Base-by-base conservation (phyloP, 2,113 vertebrate species). In the Nothocercus julius region DNA sequence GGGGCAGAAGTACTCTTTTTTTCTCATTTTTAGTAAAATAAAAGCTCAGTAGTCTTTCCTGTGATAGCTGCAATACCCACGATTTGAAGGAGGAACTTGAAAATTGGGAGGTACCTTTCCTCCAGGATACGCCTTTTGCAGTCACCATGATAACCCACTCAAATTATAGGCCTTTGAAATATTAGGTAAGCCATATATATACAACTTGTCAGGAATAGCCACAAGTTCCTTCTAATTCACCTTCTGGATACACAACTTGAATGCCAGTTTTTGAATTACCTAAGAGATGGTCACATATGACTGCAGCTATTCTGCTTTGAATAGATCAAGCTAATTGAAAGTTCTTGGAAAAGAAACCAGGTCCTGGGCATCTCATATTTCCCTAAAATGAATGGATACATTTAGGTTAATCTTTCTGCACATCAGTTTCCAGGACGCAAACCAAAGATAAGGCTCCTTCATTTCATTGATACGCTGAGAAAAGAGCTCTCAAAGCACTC, bases 281-380 rank as follows among this genome's bases (percentile, higher is more conserved):
- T 77, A 59, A 69, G 61, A 22, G 34, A 64, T 78, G 45, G 45
- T 90, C 79, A 83, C n/a, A 77, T 77, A 67, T 22, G 59, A 77
- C 56, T 77, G 32, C 54, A 83, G 56, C 40, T 59, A 84, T 78
- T 61, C 61, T 42, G 16, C 7, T 1, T 64, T 53, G 51, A 42
- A 51, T 38, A 78, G 72, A 95, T 72, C 42, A 84, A 92, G 22
- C 3, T 78, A 90, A 88, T 81, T 93, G 68, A 28, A 40, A 74
- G 51, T 53, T 54, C 40, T 90, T 86, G 82, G 73, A 95, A 94
- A 94, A 96, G 62, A 96, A 95, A 85, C 89, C 67, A 95, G 44
- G 75, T 44, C 34, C 42, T 67, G 47, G 68, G 61, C 19, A 70
- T 67, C 85, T 88, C 73, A 78, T 27, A 70, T 90, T 93, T 92